Percentiles rank a stretch among this genome's conserved stretches.
These are phyloP conservation scores for Agonopterix heracliana DNA, from an alignment of 2,888 invertebrate genomes.

Conservation along the genomic window DNA sequence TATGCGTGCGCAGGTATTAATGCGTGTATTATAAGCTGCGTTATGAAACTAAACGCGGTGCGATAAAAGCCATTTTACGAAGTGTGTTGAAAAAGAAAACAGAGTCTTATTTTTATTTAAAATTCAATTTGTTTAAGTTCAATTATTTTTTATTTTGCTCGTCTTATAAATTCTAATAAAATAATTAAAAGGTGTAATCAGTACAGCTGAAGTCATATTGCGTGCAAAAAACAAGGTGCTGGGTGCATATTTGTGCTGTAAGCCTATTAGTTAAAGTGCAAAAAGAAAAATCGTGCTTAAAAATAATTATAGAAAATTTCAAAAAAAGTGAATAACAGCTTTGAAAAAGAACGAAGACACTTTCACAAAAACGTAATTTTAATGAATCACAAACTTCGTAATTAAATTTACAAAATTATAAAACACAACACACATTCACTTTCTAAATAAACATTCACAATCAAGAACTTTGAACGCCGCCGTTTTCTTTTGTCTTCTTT, in stretches of 20 bases:
- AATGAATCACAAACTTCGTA: not conserved
- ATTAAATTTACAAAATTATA: not conserved
- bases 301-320: not conserved
- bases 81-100: too few relatives aligned
- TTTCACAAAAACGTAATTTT: not conserved
- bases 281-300: conserved; percentile 1
- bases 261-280: not conserved
- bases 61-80: too few relatives aligned
- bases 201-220: conserved; percentile 19
- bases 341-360: not conserved
- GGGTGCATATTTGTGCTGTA: too few relatives aligned
- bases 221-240: conserved; percentile 3
- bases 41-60: too few relatives aligned
- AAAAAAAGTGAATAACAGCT: not conserved
- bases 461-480: not conserved
- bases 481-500: too few relatives aligned
- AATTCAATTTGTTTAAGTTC: too few relatives aligned
- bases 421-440: not conserved
- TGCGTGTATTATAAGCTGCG: too few relatives aligned
- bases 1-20: too few relatives aligned
- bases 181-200: conserved; percentile 5
- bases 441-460: not conserved
- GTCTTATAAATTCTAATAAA: not conserved
- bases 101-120: too few relatives aligned
- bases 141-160: too few relatives aligned